Percentiles rank a stretch among this genome's conserved stretches.
These are phyloP conservation scores for Megalops atlanticus DNA, from an alignment of 2,113 vertebrate genomes.

Conservation along the genomic window DNA sequence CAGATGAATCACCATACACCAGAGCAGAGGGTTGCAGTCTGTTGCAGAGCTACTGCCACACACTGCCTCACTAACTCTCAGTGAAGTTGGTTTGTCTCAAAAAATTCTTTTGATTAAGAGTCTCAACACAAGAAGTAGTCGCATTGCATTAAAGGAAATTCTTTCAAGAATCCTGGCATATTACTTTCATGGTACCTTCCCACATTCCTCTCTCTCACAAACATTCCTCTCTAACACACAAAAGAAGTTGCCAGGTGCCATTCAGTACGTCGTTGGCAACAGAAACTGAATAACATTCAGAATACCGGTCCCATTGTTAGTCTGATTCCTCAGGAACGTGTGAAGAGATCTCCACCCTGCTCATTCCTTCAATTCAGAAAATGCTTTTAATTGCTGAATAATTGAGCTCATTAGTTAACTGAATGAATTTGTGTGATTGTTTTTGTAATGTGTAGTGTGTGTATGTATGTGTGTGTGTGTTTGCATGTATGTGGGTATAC, in stretches of 20 bases:
- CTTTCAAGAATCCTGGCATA: background rate
- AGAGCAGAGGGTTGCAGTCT: background rate
- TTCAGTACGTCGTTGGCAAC: background rate
- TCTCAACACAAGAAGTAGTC: background rate
- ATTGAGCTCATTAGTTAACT: background rate
- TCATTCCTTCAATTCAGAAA: constrained; percentile 16
- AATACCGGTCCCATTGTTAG: background rate
- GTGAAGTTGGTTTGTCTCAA: background rate
- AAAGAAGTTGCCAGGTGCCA: too few species aligned
- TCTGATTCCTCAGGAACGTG: background rate
- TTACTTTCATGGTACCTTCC: background rate
- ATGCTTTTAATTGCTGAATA: background rate
- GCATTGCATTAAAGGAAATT: background rate
- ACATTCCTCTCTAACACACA: background rate
- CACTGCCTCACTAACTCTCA: background rate
- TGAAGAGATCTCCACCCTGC: background rate
- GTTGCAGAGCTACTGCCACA: too few species aligned
- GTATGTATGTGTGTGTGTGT: background rate
- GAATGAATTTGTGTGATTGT: too few species aligned
- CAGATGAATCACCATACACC: background rate
- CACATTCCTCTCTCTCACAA: background rate
- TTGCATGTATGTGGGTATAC: background rate
- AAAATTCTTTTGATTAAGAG: background rate
- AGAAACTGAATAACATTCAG: background rate
- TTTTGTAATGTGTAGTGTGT: too few species aligned